These are phyloP conservation scores for Chaetops frenatus DNA, from an alignment of 2,113 vertebrate species.

Conservation along the genomic window DNA sequence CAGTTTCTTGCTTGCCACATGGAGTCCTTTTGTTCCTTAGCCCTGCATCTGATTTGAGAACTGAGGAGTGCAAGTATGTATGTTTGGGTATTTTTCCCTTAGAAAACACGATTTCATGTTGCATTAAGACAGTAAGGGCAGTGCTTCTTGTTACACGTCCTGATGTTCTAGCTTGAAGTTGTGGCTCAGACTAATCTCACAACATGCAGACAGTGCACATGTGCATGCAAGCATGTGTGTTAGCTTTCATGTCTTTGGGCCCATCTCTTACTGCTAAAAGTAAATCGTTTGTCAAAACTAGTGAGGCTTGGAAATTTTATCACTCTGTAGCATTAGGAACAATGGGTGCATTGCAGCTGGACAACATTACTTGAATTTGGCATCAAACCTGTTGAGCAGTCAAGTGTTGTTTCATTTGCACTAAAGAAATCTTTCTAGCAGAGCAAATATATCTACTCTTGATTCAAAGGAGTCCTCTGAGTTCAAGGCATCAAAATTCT, in stretches of 20 bases:
- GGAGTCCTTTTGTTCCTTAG: background rate
- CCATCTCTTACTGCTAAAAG: background rate
- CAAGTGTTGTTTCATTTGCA: background rate
- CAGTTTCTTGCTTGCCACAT: background rate
- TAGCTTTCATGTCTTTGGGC: background rate
- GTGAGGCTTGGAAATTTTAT: background rate
- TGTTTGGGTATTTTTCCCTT: background rate
- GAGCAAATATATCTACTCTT: background rate
- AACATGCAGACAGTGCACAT: accelerated
- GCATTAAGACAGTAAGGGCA: background rate
- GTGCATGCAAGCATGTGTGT: background rate
- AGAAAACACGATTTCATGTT: background rate
- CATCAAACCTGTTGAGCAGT: background rate
- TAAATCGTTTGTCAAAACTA: background rate
- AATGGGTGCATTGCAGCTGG: background rate
- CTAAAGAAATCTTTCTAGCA: background rate
- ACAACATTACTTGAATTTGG: background rate
- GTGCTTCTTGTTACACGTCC: background rate
- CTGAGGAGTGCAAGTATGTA: background rate
- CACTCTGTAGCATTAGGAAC: background rate
- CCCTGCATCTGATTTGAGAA: background rate
- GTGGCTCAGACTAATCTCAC: background rate
- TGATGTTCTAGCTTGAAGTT: background rate
- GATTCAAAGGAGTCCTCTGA: background rate
- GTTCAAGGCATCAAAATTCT: background rate